Conservation (phyloP, 30 jellyfish, hydroid and myxozoan genomes). For the Aurelia aurita complex sp. Pacific region DNA sequence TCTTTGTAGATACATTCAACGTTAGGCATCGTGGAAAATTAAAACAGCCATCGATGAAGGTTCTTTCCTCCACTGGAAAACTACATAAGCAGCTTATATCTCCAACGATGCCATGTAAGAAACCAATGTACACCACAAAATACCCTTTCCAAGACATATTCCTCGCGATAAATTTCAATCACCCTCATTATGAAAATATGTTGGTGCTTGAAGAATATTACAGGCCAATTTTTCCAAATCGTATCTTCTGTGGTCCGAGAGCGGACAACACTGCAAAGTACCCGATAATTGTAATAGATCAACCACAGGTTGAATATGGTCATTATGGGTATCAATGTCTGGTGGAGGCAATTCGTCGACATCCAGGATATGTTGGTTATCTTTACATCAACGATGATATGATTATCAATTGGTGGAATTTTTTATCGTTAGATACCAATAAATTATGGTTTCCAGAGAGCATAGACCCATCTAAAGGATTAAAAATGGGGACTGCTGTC, state of each 20-base stretch:
- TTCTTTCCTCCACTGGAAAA: background rate
- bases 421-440: conserved; percentile 22
- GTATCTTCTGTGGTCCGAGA: conserved; percentile 69
- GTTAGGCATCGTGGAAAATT: background rate
- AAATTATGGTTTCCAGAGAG: conserved; percentile 63
- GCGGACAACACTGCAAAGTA: conserved; percentile 14
- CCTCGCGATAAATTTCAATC: conserved; percentile 75
- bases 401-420: conserved; percentile 74
- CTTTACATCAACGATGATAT: conserved; percentile 70
- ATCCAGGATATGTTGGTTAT: conserved; percentile 70
- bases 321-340: conserved; percentile 68
- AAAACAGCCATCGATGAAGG: background rate
- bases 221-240: conserved; percentile 47
- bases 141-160: conserved; percentile 20
- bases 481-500: background rate
- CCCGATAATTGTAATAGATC: conserved; percentile 20
- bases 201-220: conserved; percentile 32
- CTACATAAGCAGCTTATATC: background rate
- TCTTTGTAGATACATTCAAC: background rate
- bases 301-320: conserved; percentile 29
- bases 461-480: background rate
- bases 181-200: conserved; percentile 49
- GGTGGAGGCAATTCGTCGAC: conserved; percentile 56
- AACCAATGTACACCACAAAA: background rate
- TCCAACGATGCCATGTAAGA: conserved; percentile 2